Percentiles rank a stretch among this genome's conserved stretches.
Conservation (phyloP, 2,797 vertebrate genomes). For the Antennarius maculatus region DNA sequence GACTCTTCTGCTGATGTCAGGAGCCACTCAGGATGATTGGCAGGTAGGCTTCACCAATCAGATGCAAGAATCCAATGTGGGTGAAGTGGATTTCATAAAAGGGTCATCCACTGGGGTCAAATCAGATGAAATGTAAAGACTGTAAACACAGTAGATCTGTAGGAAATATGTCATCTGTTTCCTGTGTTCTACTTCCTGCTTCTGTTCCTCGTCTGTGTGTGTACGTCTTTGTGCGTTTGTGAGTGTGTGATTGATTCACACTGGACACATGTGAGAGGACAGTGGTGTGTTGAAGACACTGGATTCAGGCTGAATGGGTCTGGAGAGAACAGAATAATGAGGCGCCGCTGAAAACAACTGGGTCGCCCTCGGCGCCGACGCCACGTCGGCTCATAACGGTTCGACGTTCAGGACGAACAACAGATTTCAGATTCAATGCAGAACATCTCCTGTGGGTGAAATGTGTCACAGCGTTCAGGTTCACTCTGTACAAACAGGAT, state of each 20-base stretch:
- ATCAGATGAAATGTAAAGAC: no score
- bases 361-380: background rate
- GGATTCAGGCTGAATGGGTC: background rate
- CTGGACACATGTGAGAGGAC: conserved; percentile 5
- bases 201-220: background rate
- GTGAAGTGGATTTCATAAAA: no score
- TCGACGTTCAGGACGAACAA: conserved; percentile 12
- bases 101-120: no score
- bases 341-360: background rate
- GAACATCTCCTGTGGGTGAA: no score
- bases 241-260: background rate
- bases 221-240: background rate
- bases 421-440: conserved; percentile 6
- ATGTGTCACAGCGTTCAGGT: no score
- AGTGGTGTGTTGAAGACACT: background rate
- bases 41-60: conserved; percentile 83
- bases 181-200: background rate
- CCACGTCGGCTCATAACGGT: conserved; percentile 1
- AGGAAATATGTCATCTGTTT: background rate
- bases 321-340: conserved; percentile 23
- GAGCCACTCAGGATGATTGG: conserved; percentile 94
- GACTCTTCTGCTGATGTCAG: conserved; percentile 92
- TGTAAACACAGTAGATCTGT: background rate
- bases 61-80: background rate
- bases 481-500: no score